Base-by-base conservation (phyloP, 2,113 vertebrate genomes). In the Agelaius phoeniceus region DNA sequence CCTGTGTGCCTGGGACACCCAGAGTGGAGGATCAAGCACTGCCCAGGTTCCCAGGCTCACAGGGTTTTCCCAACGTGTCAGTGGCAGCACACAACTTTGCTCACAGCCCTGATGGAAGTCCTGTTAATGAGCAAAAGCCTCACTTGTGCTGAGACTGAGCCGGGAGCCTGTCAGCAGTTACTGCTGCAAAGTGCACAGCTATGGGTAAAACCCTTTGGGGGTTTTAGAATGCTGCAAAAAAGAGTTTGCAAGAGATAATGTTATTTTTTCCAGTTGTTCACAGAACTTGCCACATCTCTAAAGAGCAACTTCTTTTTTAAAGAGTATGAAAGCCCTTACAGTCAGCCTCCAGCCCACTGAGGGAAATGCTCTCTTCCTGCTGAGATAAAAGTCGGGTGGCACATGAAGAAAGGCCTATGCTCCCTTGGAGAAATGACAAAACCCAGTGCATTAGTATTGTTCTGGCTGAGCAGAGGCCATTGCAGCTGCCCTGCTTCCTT, bases 1-100 rank as follows among this genome's bases (percentile, higher is more conserved):
- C 21, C 33, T 1, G 0, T 7, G 2, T 0, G 1, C 48, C 31
- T 28, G 12, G 20, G 14, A 66, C n/a, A 57, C 15, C 58, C 43
- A 24, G n/a, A 74, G 58, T 23, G 63, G 72, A 90, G 39, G 22
- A 59, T 3, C 19, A 37, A 59, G 30, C 3, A 4, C 24, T 93
- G 26, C 27, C 41, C 30, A 46, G 15, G 22, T 78, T 84, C 30
- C 48, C 52, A 89, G 39, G 61, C 58, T 79, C 54, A 0, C 0
- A 52, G 24, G 26, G 15, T 41, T 73, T 84, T 91, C 46, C 41
- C 23, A 78, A 4, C 39, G 2, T 1, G 13, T 18, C 46, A 8
- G 1, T 13, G 11, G 51, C 49, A 63, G 58, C 54, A 49, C 0
- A 0, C 11, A 68, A 13, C 17, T 82, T 52, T 75, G 27, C 28